These are phyloP conservation scores for Pantala flavescens DNA, from an alignment of 1,140 invertebrate genomes.

Conservation along the genomic window DNA sequence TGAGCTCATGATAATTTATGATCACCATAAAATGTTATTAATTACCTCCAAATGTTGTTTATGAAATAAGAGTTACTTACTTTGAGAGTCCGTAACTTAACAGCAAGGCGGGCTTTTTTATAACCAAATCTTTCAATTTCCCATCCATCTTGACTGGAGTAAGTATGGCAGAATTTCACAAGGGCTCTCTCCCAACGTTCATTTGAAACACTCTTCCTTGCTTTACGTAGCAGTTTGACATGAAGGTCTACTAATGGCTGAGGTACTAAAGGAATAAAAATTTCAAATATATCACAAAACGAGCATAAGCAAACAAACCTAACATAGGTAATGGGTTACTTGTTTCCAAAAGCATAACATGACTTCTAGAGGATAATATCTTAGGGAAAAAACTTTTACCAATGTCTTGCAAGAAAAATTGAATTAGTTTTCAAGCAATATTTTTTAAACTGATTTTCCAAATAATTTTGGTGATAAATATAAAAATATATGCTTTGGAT, in stretches of 20 bases:
- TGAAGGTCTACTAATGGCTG: constrained; percentile 72
- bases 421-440: too few relatives aligned
- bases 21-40: too few relatives aligned
- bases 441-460: too few relatives aligned
- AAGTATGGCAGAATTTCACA: constrained; percentile 83
- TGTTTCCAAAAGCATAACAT: too few relatives aligned
- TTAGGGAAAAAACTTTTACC: not conserved
- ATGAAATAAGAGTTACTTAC: too few relatives aligned
- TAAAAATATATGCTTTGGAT: too few relatives aligned
- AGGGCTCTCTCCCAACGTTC: constrained; percentile 85
- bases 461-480: too few relatives aligned
- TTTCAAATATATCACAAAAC: constrained; percentile 13
- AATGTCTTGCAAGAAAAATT: too few relatives aligned
- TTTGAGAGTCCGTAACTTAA: constrained; percentile 84
- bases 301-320: too few relatives aligned
- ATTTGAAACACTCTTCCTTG: constrained; percentile 67
- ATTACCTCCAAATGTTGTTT: too few relatives aligned
- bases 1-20: too few relatives aligned
- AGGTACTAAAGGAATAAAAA: constrained; percentile 54
- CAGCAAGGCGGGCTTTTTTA: constrained; percentile 74
- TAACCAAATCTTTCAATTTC: constrained; percentile 94
- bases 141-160: constrained; percentile 86
- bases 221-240: constrained; percentile 78
- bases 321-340: too few relatives aligned
- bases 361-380: not conserved